Percentiles rank a stretch among this genome's conserved stretches.
Evolutionary conservation across 2,888 invertebrate genomes (phyloP).

Genomic region (Timema podura): DNA sequence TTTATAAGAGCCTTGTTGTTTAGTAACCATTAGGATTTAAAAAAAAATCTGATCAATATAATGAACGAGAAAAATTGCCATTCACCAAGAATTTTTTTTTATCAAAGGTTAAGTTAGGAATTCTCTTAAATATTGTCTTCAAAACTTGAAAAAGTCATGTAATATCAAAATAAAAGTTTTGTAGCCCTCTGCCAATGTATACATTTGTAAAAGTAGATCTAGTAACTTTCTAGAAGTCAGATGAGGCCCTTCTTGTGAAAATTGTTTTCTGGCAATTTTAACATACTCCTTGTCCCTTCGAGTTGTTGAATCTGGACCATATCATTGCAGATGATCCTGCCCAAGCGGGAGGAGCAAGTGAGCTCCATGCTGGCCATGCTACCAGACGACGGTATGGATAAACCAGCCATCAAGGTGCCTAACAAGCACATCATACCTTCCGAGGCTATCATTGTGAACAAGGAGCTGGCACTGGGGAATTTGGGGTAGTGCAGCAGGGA

Average conservation of each 20-base stretch:
- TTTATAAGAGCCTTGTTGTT: too few species aligned
- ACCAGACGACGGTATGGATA: constrained; percentile 33
- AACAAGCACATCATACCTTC: constrained; percentile 82
- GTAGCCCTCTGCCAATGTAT: background rate
- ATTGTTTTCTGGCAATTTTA: background rate
- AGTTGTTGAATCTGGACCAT: too few species aligned
- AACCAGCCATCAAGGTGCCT: constrained; percentile 48
- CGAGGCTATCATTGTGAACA: constrained; percentile 88
- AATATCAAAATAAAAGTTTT: too few species aligned
- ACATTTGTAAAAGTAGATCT: background rate
- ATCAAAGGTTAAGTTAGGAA: too few species aligned
- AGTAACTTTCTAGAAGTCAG: too few species aligned
- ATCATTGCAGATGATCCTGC: constrained; percentile 41
- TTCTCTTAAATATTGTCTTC: too few species aligned
- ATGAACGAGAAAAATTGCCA: too few species aligned
- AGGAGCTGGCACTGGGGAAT: constrained; percentile 93
- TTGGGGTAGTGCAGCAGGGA: constrained; percentile 97
- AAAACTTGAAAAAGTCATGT: too few species aligned
- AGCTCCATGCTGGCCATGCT: constrained; percentile 41
- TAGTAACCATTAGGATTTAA: too few species aligned
- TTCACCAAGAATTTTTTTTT: too few species aligned
- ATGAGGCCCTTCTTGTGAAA: too few species aligned
- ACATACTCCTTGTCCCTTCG: background rate
- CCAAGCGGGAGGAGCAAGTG: constrained; percentile 41
- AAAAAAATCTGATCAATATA: too few species aligned